These are phyloP conservation scores for Sternotherus odoratus DNA, from an alignment of 2,797 vertebrate genomes.

Conservation along the genomic window DNA sequence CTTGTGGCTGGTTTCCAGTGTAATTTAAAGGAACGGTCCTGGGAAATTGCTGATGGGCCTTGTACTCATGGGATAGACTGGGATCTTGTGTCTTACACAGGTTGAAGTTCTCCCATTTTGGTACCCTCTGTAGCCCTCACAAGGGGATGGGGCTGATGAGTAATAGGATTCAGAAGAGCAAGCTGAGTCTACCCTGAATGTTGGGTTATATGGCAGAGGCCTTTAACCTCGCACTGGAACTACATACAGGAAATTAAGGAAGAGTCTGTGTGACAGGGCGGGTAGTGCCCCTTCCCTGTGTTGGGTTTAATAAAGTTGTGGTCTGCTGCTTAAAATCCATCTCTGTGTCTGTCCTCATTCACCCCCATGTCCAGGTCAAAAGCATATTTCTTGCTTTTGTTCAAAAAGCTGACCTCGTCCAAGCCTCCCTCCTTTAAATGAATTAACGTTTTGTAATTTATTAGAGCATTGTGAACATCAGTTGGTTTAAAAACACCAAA, in stretches of 20 bases:
- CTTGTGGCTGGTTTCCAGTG: too few species aligned
- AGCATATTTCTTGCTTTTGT: not conserved
- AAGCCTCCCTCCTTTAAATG: not conserved
- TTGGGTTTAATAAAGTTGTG: not conserved
- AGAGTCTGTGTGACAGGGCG: not conserved
- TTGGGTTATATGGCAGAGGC: not conserved
- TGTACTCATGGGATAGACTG: too few species aligned
- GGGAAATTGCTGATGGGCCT: too few species aligned
- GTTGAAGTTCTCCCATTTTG: not conserved
- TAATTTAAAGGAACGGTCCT: too few species aligned
- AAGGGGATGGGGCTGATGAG: not conserved
- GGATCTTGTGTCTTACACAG: too few species aligned
- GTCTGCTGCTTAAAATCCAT: not conserved
- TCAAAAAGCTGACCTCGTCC: not conserved
- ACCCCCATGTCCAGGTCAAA: not conserved
- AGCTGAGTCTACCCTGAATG: not conserved
- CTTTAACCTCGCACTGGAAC: not conserved
- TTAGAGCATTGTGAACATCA: not conserved
- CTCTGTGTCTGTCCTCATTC: not conserved
- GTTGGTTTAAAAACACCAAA: not conserved
- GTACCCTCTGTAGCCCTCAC: not conserved
- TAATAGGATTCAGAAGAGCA: not conserved
- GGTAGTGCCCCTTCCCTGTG: not conserved
- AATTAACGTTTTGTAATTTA: not conserved
- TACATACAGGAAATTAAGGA: not conserved